phyloP scores from a whole-genome alignment of 1,140 invertebrate species.

The Polyergus mexicanus region DNA sequence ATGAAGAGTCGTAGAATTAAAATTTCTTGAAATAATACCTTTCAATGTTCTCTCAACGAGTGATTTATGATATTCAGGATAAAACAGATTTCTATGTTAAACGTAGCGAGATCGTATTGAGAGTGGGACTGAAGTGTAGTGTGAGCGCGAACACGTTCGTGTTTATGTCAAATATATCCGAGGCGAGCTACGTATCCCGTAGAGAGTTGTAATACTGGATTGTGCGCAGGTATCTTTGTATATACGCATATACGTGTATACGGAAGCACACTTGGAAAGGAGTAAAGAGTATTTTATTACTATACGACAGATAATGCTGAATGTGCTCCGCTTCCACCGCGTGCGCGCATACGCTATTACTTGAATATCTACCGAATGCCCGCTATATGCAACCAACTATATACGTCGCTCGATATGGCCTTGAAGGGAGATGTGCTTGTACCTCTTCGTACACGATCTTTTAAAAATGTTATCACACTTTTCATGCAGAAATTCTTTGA shows the following conservation, averaged over 20 bases:
- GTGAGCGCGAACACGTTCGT: slow-evolving; percentile 40
- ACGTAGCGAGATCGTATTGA: slow-evolving; percentile 17
- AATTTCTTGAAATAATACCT: background rate
- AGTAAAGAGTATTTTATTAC: slow-evolving; percentile 73
- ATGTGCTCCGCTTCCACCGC: slow-evolving; percentile 49
- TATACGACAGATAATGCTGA: slow-evolving; percentile 67
- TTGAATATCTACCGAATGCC: slow-evolving; percentile 52
- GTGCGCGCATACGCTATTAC: slow-evolving; percentile 55
- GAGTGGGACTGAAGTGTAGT: slow-evolving; percentile 25
- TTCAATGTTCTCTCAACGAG: background rate
- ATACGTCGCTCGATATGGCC: slow-evolving; percentile 51
- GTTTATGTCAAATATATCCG: slow-evolving; percentile 68
- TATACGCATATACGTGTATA: background rate
- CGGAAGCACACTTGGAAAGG: slow-evolving; percentile 47
- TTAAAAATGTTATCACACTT: background rate
- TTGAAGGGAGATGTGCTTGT: slow-evolving; percentile 11
- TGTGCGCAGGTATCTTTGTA: slow-evolving; percentile 49
- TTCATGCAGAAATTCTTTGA: background rate
- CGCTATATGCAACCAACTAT: slow-evolving; percentile 47
- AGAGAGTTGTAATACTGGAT: slow-evolving; percentile 64
- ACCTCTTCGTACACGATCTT: background rate
- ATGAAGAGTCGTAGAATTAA: background rate
- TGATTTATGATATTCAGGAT: slow-evolving; percentile 10
- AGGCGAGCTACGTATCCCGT: slow-evolving; percentile 44
- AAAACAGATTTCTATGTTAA: slow-evolving; percentile 37